A percentile compares a stretch with the other conserved stretches of the same genome.
These are phyloP conservation scores for Muschampia plurimacula DNA, from an alignment of 2,888 invertebrate genomes.

Conservation along the genomic window DNA sequence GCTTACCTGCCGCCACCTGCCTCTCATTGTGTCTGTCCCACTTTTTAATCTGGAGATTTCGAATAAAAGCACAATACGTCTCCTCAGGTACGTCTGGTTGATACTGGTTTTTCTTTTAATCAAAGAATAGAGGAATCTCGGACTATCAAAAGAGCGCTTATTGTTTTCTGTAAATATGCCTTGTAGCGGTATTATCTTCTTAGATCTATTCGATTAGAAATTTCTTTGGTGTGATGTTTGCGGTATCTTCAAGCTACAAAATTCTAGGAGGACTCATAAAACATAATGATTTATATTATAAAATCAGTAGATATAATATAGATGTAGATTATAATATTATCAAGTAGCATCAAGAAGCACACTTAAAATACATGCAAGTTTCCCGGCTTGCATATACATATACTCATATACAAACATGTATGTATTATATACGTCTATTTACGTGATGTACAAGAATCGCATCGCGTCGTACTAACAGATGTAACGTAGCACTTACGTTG, in stretches of 20 bases:
- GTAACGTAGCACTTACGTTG: too few species aligned
- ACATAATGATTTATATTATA: not conserved
- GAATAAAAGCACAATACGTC: constrained; percentile 77
- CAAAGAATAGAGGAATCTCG: constrained; percentile 56
- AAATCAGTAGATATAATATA: too few species aligned
- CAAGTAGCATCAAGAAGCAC: too few species aligned
- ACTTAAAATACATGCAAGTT: too few species aligned
- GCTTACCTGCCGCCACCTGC: constrained; percentile 54
- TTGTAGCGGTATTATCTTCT: constrained; percentile 22
- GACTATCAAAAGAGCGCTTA: constrained; percentile 25
- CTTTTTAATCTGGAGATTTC: constrained; percentile 82
- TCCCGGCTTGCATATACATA: too few species aligned
- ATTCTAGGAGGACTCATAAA: not conserved
- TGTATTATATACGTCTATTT: too few species aligned
- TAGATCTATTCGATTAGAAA: constrained; percentile 50
- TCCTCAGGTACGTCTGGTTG: constrained; percentile 67
- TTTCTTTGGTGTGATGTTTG: not conserved
- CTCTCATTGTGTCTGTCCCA: constrained; percentile 74
- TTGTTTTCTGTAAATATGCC: constrained; percentile 30
- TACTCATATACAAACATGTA: too few species aligned
- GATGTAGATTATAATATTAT: too few species aligned
- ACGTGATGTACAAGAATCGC: too few species aligned
- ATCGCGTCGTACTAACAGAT: too few species aligned
- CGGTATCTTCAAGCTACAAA: not conserved
- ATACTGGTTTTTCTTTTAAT: constrained; percentile 72